phyloP scores from a whole-genome alignment of 2,888 invertebrate species.

The Lasioglossum villosulum region DNA sequence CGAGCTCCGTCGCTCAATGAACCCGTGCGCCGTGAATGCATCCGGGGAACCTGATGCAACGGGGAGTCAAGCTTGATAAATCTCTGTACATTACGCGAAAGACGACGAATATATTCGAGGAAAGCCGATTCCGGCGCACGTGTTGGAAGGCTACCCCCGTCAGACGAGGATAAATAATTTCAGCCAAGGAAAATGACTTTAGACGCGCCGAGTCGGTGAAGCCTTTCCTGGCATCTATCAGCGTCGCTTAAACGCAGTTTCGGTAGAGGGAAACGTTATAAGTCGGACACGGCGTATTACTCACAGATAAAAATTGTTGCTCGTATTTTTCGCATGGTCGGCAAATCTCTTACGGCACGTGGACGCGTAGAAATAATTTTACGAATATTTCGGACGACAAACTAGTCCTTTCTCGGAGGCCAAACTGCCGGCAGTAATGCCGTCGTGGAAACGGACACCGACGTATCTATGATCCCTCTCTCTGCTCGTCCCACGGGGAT shows the following conservation, averaged over 20 bases:
- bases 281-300: not conserved
- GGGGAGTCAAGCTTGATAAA: slow-evolving; percentile 51
- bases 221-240: not conserved
- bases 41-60: slow-evolving; percentile 35
- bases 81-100: slow-evolving; percentile 43
- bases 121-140: slow-evolving; percentile 50
- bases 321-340: not conserved
- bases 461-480: slow-evolving; percentile 17
- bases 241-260: not conserved
- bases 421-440: not conserved
- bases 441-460: not conserved
- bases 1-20: slow-evolving; percentile 7
- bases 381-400: not conserved
- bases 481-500: not conserved
- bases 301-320: not conserved
- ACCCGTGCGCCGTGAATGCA: slow-evolving; percentile 21
- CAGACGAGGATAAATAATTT: slow-evolving; percentile 32
- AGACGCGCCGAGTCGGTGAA: not conserved
- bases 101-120: slow-evolving; percentile 42
- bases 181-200: slow-evolving; percentile 10
- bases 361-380: not conserved
- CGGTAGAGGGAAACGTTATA: not conserved
- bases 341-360: not conserved
- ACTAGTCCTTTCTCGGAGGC: not conserved
- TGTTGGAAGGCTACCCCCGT: slow-evolving; percentile 5